Conservation (phyloP, 1,140 invertebrate genomes). For the Zaprionus inermis region DNA sequence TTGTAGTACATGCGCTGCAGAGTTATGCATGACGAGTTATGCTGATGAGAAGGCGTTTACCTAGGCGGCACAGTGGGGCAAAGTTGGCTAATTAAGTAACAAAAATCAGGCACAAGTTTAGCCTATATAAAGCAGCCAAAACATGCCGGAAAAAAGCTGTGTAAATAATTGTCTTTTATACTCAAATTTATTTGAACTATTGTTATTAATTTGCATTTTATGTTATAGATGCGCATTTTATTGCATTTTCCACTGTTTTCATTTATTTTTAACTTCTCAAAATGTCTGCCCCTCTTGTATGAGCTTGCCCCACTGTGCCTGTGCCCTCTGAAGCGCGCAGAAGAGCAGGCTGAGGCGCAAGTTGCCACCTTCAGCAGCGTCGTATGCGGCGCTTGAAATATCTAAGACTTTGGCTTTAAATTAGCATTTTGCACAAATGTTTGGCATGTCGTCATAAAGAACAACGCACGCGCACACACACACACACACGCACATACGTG, state of each 20-base stretch:
- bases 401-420: constrained; percentile 68
- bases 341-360: constrained; percentile 5
- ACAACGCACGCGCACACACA: constrained; percentile 43
- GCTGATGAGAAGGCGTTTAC: constrained; percentile 75
- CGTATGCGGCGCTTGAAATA: constrained; percentile 27
- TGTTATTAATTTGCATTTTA: not conserved
- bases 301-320: not conserved
- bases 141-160: too few species aligned
- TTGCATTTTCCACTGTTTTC: accelerated
- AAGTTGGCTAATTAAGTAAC: not conserved
- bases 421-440: constrained; percentile 80
- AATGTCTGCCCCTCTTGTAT: not conserved
- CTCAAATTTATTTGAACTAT: not conserved
- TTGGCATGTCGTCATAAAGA: constrained; percentile 75
- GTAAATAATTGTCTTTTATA: not conserved
- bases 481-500: constrained; percentile 21
- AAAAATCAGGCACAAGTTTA: not conserved
- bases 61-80: constrained; percentile 31
- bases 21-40: constrained; percentile 77
- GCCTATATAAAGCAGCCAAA: too few species aligned
- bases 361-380: not conserved
- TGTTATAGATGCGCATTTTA: too few species aligned
- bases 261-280: not conserved
- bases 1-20: constrained; percentile 51
- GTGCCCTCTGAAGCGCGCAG: not conserved